These are phyloP conservation scores for Tipula helvola DNA, from an alignment of 2,888 invertebrate genomes.

Conservation along the genomic window DNA sequence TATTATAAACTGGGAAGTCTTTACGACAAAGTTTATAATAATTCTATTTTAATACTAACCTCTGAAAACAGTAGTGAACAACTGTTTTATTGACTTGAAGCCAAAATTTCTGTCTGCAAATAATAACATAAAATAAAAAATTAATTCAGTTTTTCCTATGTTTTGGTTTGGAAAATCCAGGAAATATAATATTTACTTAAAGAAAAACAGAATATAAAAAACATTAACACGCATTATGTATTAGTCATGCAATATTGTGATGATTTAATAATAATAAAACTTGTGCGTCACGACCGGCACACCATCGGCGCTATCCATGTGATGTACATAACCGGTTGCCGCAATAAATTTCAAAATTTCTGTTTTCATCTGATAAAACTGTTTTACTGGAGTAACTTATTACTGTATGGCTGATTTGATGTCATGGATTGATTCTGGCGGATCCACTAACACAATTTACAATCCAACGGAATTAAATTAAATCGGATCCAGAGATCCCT, in stretches of 20 bases:
- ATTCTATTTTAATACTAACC: neutral
- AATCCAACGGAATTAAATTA: too few relatives aligned
- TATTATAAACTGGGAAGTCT: too few relatives aligned
- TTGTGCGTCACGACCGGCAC: neutral
- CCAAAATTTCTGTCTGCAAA: neutral
- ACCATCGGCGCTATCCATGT: neutral
- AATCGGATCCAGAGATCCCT: too few relatives aligned
- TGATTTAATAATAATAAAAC: neutral
- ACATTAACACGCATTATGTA: neutral
- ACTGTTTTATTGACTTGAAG: neutral
- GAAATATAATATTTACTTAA: neutral
- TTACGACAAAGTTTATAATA: neutral
- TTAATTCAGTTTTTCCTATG: neutral
- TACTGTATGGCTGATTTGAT: too few relatives aligned
- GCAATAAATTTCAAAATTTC: too few relatives aligned
- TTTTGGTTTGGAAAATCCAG: neutral
- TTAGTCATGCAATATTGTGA: neutral
- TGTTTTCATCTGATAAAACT: too few relatives aligned
- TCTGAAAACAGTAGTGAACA: neutral
- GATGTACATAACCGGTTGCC: too few relatives aligned
- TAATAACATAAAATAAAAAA: neutral
- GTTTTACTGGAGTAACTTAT: too few relatives aligned
- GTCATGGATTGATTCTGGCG: too few relatives aligned
- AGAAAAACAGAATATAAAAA: neutral
- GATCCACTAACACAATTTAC: too few relatives aligned